A percentile compares a stretch with the other conserved stretches of the same genome.
phyloP scores from a whole-genome alignment of 2,888 invertebrate species.

The Chrysina gloriosa region DNA sequence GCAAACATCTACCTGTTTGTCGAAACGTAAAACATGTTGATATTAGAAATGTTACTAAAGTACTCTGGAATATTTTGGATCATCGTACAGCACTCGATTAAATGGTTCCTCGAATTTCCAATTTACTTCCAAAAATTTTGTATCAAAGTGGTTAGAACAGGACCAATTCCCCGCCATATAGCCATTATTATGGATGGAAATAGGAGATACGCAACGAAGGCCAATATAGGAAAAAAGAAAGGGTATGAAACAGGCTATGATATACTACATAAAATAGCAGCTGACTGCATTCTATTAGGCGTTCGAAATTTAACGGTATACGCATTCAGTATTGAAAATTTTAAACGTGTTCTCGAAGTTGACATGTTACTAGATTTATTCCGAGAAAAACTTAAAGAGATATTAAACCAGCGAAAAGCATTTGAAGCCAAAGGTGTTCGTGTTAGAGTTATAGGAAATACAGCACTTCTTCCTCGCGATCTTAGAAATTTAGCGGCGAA shows the following conservation, averaged over 20 bases:
- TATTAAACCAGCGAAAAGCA: conserved; percentile 85
- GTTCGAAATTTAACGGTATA: conserved; percentile 96
- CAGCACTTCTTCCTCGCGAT: conserved; percentile 82
- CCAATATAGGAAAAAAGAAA: conserved; percentile 77
- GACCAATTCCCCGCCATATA: conserved; percentile 89
- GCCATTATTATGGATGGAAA: conserved; percentile 99
- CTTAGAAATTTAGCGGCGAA: conserved; percentile 80
- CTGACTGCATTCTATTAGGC: conserved; percentile 89
- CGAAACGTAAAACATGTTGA: background rate
- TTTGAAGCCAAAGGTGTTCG: conserved; percentile 86
- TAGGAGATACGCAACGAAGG: conserved; percentile 88
- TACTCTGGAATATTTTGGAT: conserved; percentile 77
- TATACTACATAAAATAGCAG: conserved; percentile 82
- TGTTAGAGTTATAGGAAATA: conserved; percentile 87
- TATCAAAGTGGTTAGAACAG: conserved; percentile 80
- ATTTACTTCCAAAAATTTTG: conserved; percentile 83
- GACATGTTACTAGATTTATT: conserved; percentile 88
- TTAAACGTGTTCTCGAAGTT: conserved; percentile 92
- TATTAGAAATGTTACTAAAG: background rate
- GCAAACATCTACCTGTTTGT: too few species aligned
- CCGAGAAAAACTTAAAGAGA: conserved; percentile 82
- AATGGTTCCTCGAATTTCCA: conserved; percentile 82
- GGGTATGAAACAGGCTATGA: conserved; percentile 90
- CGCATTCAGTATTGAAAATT: conserved; percentile 99
- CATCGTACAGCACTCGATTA: conserved; percentile 65